phyloP scores from a whole-genome alignment of 1,140 invertebrate species.

The Notospermus geniculatus region DNA sequence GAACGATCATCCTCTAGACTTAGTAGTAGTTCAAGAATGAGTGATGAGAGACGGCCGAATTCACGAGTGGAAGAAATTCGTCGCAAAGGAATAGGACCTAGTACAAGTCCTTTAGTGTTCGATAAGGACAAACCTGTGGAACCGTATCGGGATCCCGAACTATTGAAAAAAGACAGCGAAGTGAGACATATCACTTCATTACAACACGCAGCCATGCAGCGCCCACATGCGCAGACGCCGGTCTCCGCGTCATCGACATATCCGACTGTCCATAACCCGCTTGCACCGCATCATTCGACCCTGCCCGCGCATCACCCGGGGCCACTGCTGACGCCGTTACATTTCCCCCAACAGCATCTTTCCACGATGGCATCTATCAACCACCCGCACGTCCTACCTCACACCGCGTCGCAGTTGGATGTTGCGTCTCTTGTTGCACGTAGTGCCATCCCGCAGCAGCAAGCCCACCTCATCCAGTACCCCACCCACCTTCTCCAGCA shows the following conservation, averaged over 20 bases:
- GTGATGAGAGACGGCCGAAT: constrained; percentile 34
- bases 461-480: constrained; percentile 20
- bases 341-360: constrained; percentile 15
- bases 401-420: constrained; percentile 18
- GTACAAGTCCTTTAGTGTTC: constrained; percentile 48
- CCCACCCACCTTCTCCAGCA: constrained; percentile 9
- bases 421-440: background rate
- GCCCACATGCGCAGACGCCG: constrained; percentile 17
- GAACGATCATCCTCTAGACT: constrained; percentile 32
- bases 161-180: constrained; percentile 53
- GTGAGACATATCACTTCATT: constrained; percentile 14
- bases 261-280: constrained; percentile 22
- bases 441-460: constrained; percentile 16
- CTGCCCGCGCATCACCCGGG: constrained; percentile 25
- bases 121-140: constrained; percentile 45
- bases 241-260: constrained; percentile 21
- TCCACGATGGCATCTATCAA: constrained; percentile 9
- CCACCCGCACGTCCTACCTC: constrained; percentile 29
- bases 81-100: constrained; percentile 39
- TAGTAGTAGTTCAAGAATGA: constrained; percentile 33
- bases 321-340: constrained; percentile 16
- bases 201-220: constrained; percentile 31
- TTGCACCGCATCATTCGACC: constrained; percentile 22
- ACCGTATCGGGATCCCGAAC: constrained; percentile 51
- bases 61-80: constrained; percentile 41